phyloP scores from a whole-genome alignment of 2,797 vertebrate species.

The Chrysocyon brachyurus region DNA sequence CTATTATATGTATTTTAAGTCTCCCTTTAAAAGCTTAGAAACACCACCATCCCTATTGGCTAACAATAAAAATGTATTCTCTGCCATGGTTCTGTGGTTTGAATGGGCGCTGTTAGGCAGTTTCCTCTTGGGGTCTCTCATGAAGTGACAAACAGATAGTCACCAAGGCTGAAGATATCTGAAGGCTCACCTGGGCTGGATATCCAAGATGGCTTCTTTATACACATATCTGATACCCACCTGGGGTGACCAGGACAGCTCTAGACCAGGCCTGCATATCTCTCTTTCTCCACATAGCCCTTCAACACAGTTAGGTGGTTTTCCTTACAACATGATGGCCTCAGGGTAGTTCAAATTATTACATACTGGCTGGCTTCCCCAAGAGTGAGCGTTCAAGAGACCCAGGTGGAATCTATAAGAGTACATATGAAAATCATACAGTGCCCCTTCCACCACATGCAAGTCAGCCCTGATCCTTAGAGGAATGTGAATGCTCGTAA shows the following conservation, averaged over 20 bases:
- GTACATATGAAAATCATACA: background rate
- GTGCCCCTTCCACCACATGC: background rate
- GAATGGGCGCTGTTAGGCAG: background rate
- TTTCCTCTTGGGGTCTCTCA: background rate
- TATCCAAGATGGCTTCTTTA: background rate
- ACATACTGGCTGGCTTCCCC: background rate
- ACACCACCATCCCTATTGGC: background rate
- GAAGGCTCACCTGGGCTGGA: background rate
- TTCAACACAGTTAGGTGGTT: background rate
- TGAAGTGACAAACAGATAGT: background rate
- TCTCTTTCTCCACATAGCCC: background rate
- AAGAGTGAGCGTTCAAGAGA: background rate
- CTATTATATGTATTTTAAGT: background rate
- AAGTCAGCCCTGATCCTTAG: background rate
- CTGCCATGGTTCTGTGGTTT: background rate
- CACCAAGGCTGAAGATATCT: too few species aligned
- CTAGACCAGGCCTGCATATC: background rate
- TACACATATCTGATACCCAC: rapidly evolving
- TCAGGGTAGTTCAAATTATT: background rate
- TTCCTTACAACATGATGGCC: background rate
- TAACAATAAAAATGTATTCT: background rate
- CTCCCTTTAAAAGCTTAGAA: background rate
- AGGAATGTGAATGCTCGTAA: background rate
- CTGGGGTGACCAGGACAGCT: background rate
- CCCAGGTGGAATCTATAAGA: too few species aligned